Evolutionary conservation across 2,888 invertebrate species (phyloP).

Genomic region (Drosophila mimica): DNA sequence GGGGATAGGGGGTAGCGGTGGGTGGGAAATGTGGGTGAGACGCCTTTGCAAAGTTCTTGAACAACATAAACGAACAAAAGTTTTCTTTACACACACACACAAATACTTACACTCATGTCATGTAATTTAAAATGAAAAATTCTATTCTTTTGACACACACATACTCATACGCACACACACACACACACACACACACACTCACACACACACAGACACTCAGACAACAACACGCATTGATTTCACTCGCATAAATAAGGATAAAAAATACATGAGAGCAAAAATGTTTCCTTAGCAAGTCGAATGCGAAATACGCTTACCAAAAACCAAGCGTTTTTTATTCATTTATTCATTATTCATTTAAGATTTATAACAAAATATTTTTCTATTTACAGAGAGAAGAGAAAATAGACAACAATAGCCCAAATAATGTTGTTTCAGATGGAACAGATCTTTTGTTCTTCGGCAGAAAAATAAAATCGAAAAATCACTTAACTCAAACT

Average conservation of each 20-base stretch:
- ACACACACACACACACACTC: conserved; percentile 21
- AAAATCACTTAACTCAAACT: neutral
- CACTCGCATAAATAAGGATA: conserved; percentile 72
- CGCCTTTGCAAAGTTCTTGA: conserved; percentile 62
- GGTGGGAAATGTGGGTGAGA: conserved; percentile 28
- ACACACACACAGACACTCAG: conserved; percentile 25
- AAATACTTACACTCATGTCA: conserved; percentile 33
- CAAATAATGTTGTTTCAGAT: neutral
- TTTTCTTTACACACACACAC: conserved; percentile 57
- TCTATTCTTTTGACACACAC: conserved; percentile 73
- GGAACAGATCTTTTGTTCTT: neutral
- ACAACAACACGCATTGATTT: conserved; percentile 72
- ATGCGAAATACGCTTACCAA: conserved; percentile 2
- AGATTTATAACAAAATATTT: neutral
- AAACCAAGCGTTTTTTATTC: neutral
- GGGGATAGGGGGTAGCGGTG: neutral
- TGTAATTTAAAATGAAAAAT: conserved; percentile 80
- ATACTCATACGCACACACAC: conserved; percentile 31
- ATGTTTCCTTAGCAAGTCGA: conserved; percentile 1
- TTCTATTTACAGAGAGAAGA: neutral
- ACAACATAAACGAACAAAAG: conserved; percentile 76
- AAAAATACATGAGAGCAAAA: conserved; percentile 34
- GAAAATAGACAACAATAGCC: neutral
- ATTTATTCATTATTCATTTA: neutral
- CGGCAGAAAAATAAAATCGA: neutral